These are phyloP conservation scores for Aricia agestis DNA, from an alignment of 1,140 invertebrate genomes.

Conservation along the genomic window DNA sequence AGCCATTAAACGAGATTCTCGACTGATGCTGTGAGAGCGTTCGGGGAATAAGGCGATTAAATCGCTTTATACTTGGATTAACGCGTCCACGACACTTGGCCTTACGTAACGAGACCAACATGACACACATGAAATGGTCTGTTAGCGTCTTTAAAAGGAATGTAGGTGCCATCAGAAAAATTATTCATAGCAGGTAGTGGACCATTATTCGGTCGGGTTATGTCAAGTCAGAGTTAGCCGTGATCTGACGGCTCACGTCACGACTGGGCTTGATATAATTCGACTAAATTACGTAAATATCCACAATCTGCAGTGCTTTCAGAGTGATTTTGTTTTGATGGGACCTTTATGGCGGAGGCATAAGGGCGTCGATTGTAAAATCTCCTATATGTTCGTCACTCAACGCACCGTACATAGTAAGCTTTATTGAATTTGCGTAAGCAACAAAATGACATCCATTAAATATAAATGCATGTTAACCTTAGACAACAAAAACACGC, in stretches of 20 bases:
- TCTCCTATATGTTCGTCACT: no score
- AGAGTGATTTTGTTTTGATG: no score
- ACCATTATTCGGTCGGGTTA: no score
- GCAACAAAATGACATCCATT: background rate
- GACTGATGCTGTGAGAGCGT: background rate
- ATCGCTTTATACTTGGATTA: background rate
- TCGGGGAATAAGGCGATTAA: background rate
- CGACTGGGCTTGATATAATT: no score
- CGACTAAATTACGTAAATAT: no score
- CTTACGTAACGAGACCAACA: background rate
- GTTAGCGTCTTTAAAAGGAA: background rate
- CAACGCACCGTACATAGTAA: background rate
- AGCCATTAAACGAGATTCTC: constrained; percentile 18
- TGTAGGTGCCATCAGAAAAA: background rate
- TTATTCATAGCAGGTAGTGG: no score
- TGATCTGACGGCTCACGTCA: no score
- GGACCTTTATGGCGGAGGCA: no score
- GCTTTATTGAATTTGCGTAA: background rate
- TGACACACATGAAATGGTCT: background rate
- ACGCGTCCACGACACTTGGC: background rate
- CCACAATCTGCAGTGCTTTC: no score
- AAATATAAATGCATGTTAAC: constrained; percentile 9
- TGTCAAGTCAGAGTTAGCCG: no score
- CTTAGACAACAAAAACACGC: background rate
- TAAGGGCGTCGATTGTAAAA: no score